Evolutionary conservation across 2,797 vertebrate species (phyloP).

Genomic region (Cheirogaleus major): DNA sequence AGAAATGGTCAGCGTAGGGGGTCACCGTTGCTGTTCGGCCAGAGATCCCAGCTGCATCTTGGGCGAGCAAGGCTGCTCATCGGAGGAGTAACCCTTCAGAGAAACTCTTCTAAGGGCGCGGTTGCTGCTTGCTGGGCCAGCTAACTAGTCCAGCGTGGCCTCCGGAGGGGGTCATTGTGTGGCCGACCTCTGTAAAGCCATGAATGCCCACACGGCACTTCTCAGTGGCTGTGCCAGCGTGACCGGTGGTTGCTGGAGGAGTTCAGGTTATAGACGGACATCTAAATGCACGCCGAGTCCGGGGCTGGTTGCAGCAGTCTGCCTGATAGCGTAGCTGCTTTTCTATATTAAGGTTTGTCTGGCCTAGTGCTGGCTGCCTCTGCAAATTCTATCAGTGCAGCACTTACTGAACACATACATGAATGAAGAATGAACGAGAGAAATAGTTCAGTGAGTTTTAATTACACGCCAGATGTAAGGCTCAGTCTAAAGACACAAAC

Average conservation of each 20-base stretch:
- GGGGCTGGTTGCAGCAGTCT: fast-evolving
- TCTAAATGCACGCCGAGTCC: background rate
- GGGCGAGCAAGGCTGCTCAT: background rate
- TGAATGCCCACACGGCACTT: fast-evolving
- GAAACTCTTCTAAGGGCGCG: background rate
- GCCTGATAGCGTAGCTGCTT: background rate
- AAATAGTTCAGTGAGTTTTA: background rate
- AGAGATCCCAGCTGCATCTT: background rate
- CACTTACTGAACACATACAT: fast-evolving
- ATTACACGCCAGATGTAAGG: fast-evolving
- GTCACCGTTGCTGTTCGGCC: background rate
- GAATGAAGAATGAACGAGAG: background rate
- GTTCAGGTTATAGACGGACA: fast-evolving
- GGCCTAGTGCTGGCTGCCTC: background rate
- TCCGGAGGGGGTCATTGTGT: background rate
- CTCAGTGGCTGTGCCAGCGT: background rate
- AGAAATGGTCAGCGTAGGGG: background rate
- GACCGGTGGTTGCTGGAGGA: no score
- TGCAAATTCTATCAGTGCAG: background rate
- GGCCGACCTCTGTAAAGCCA: background rate
- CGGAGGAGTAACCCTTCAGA: background rate
- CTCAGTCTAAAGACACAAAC: background rate
- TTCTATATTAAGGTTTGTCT: background rate
- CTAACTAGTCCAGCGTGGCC: background rate
- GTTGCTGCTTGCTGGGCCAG: background rate